These are phyloP conservation scores for Gambusia yucatana DNA, from an alignment of 2,797 vertebrate genomes.

Conservation along the genomic window DNA sequence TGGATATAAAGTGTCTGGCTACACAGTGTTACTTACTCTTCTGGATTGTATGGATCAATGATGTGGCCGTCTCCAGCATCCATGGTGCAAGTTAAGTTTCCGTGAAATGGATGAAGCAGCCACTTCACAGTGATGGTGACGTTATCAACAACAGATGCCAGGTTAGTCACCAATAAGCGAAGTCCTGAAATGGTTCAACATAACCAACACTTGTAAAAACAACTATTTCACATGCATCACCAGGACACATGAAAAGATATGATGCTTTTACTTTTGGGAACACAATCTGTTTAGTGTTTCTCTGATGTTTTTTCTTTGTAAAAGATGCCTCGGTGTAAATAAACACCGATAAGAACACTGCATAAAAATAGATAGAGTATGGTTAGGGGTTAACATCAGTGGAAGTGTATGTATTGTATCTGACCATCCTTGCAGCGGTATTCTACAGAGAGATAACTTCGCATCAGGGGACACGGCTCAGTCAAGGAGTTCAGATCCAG, in stretches of 20 bases:
- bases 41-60: conserved; percentile 89
- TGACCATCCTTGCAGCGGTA: conserved; percentile 92
- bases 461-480: conserved; percentile 85
- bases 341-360: neutral
- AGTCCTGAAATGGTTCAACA: conserved; percentile 81
- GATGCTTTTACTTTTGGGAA: neutral
- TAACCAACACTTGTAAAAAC: neutral
- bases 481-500: conserved; percentile 84
- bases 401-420: conserved; percentile 36
- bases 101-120: conserved; percentile 90
- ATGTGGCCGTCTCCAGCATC: conserved; percentile 88
- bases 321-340: neutral
- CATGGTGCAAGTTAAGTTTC: conserved; percentile 92
- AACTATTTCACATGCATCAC: neutral
- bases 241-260: neutral
- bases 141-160: conserved; percentile 84
- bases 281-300: neutral
- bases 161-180: conserved; percentile 78
- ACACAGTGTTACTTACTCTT: conserved; percentile 78
- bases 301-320: neutral
- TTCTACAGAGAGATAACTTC: conserved; percentile 91
- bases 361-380: neutral
- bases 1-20: neutral
- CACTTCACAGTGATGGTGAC: conserved; percentile 88
- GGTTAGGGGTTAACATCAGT: neutral